phyloP scores from a whole-genome alignment of 2,888 invertebrate genomes.

The Stenotaenia linearis region DNA sequence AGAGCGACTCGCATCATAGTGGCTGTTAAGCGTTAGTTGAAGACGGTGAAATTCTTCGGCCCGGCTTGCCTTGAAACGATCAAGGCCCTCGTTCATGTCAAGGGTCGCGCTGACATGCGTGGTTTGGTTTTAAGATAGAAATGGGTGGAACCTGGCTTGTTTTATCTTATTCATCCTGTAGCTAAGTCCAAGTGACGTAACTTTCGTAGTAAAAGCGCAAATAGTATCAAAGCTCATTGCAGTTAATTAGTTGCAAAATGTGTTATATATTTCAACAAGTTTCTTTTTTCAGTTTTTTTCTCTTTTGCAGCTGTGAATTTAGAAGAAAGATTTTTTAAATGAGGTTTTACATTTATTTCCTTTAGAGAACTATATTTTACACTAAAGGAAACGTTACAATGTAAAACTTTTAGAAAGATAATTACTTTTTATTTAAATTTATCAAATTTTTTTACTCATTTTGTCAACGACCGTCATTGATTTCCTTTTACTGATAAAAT shows the following conservation, averaged over 20 bases:
- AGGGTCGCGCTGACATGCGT: slow-evolving; percentile 9
- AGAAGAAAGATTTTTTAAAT: no score
- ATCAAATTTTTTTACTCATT: no score
- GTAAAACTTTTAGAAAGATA: no score
- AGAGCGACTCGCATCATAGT: slow-evolving; percentile 4
- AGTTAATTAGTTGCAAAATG: neutral
- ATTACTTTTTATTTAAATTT: no score
- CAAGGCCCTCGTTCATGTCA: neutral
- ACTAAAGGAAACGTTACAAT: no score
- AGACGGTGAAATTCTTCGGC: neutral
- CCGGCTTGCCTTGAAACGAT: slow-evolving; percentile 9
- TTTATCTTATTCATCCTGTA: neutral
- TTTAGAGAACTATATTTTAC: no score
- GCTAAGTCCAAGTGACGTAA: neutral
- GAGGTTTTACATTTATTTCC: no score
- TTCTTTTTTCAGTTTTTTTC: no score
- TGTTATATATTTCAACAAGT: neutral
- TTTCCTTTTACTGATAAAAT: no score
- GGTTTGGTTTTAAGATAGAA: neutral
- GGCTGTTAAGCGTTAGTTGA: neutral
- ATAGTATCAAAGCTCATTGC: neutral
- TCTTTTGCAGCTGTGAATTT: no score
- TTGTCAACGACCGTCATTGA: no score
- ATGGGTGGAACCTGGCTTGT: neutral
- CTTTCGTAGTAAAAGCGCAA: neutral